phyloP scores from a whole-genome alignment of 2,113 vertebrate genomes.

The Burhinus oedicnemus region DNA sequence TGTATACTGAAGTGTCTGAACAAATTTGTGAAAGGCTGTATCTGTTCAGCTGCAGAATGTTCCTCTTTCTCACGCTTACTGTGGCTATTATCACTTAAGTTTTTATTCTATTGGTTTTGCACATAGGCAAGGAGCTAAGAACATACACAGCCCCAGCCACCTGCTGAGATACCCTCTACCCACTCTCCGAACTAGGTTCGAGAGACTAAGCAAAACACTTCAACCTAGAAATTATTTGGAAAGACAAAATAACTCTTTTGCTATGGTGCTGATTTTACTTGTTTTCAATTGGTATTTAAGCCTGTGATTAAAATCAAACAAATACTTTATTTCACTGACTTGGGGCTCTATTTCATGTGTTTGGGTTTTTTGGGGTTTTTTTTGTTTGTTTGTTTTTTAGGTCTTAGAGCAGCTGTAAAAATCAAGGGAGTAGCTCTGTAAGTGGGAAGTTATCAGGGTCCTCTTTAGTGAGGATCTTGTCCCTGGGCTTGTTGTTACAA shows the following conservation, averaged over 20 bases:
- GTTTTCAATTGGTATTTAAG: not conserved
- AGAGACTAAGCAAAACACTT: not conserved
- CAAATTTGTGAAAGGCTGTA: not conserved
- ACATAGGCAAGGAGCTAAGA: not conserved
- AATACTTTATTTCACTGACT: not conserved
- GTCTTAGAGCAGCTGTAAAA: not conserved
- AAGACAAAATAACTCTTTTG: not conserved
- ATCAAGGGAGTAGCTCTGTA: not conserved
- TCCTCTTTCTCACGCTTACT: not conserved
- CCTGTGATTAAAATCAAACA: not conserved
- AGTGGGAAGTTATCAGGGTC: not conserved
- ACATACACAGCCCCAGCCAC: rapidly evolving
- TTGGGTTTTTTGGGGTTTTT: not conserved
- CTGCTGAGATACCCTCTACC: not conserved
- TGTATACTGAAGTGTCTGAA: not conserved
- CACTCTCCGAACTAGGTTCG: rapidly evolving
- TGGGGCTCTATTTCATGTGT: not conserved
- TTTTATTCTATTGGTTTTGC: not conserved
- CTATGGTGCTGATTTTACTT: not conserved
- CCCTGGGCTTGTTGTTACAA: not conserved
- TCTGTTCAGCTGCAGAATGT: not conserved
- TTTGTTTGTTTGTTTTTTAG: not conserved
- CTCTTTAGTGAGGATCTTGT: not conserved
- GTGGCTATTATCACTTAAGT: not conserved
- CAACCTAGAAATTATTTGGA: not conserved